Conservation (phyloP, 2,797 vertebrate genomes). For the Poeciliopsis paucimaculata region DNA sequence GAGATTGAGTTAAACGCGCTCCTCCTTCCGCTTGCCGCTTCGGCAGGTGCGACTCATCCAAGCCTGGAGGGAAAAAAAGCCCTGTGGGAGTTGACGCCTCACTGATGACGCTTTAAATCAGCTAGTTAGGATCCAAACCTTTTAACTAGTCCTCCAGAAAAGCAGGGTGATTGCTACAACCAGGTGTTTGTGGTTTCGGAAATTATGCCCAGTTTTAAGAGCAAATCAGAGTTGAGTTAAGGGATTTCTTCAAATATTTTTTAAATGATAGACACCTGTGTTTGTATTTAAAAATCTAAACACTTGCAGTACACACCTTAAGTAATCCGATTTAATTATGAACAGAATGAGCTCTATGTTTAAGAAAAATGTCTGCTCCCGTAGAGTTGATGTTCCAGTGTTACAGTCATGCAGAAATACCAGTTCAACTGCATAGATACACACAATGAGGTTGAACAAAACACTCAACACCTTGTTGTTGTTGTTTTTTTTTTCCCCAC, state of each 20-base stretch:
- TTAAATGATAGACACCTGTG: too few species aligned
- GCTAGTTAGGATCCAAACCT: slow-evolving; percentile 16
- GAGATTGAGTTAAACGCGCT: background rate
- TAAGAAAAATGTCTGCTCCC: background rate
- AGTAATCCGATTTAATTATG: background rate
- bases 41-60: slow-evolving; percentile 65
- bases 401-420: slow-evolving; percentile 55
- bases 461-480: slow-evolving; percentile 21
- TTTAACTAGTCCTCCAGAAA: background rate
- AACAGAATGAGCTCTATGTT: background rate
- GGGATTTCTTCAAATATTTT: background rate
- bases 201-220: background rate
- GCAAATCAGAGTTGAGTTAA: background rate
- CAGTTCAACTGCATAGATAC: slow-evolving; percentile 51
- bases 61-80: slow-evolving; percentile 16
- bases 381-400: background rate
- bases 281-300: background rate
- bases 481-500: background rate
- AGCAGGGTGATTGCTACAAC: background rate
- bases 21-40: slow-evolving; percentile 32
- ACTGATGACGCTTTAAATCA: slow-evolving; percentile 33
- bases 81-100: slow-evolving; percentile 55
- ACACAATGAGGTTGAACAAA: slow-evolving; percentile 30
- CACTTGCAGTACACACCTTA: background rate
- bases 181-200: background rate